Evolutionary conservation across 2,113 vertebrate species (phyloP).

Genomic region (Cheirogaleus medius): DNA sequence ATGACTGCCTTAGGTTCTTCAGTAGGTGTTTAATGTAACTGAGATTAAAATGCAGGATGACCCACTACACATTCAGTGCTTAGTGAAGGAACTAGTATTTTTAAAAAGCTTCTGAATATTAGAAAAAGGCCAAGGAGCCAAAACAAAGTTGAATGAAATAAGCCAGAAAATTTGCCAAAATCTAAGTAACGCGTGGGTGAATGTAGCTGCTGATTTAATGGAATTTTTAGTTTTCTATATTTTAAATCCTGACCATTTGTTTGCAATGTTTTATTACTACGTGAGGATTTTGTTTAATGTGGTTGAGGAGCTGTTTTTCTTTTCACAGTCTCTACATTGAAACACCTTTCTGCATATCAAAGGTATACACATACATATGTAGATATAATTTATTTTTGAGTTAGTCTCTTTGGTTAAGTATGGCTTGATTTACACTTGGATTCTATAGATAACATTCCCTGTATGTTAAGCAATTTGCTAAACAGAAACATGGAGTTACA

Average conservation of each 20-base stretch:
- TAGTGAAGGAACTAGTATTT: slow-evolving; percentile 9
- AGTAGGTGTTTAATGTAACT: background rate
- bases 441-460: background rate
- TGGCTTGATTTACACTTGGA: slow-evolving; percentile 9
- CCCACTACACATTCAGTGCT: background rate
- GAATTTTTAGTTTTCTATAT: slow-evolving; percentile 25
- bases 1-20: background rate
- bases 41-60: slow-evolving; percentile 16
- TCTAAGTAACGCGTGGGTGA: background rate
- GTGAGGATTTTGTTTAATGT: slow-evolving; percentile 58
- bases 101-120: slow-evolving; percentile 11
- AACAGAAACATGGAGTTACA: background rate
- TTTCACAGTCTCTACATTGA: background rate
- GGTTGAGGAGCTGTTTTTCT: background rate
- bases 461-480: background rate
- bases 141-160: slow-evolving; percentile 43
- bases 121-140: background rate
- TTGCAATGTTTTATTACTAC: slow-evolving; percentile 26
- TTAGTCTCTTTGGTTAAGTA: background rate
- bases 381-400: slow-evolving; percentile 20
- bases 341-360: slow-evolving; percentile 34
- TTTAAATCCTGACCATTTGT: background rate
- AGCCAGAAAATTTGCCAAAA: slow-evolving; percentile 10
- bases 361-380: background rate
- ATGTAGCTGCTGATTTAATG: background rate